phyloP scores from a whole-genome alignment of 2,113 vertebrate genomes.

The Mirza zaza region DNA sequence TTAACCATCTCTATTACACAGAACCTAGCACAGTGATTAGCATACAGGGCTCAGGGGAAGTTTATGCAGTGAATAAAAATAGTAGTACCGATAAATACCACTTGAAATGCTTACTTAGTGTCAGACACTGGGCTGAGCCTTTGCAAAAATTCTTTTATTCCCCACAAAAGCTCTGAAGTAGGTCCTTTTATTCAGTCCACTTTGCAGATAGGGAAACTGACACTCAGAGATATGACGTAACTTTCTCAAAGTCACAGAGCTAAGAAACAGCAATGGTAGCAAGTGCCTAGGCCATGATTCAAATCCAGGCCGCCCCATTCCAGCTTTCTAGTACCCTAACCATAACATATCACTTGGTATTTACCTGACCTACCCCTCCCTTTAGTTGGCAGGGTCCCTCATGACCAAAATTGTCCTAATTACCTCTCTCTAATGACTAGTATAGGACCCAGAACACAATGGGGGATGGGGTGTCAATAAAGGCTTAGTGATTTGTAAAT shows the following conservation, averaged over 20 bases:
- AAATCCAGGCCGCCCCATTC: background rate
- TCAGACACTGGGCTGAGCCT: background rate
- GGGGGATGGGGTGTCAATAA: background rate
- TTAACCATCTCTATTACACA: background rate
- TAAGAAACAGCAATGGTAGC: background rate
- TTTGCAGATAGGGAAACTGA: background rate
- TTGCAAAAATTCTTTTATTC: constrained; percentile 26
- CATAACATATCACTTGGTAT: background rate
- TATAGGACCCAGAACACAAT: background rate
- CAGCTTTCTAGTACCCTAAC: background rate
- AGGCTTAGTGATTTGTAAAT: background rate
- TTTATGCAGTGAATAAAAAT: background rate
- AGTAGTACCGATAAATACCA: background rate
- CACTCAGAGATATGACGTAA: background rate
- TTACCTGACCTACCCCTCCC: background rate
- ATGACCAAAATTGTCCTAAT: background rate
- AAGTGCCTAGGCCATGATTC: background rate
- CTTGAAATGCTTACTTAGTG: background rate
- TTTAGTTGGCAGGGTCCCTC: background rate
- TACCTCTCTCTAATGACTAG: background rate
- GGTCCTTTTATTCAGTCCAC: background rate
- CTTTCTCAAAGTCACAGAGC: background rate
- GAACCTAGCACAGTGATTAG: background rate
- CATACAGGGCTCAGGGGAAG: background rate
- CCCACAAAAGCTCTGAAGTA: constrained; percentile 4